A percentile compares a stretch with the other conserved stretches of the same genome.
Conservation (phyloP, 2,797 vertebrate genomes). For the Leptoclinus maculatus region DNA sequence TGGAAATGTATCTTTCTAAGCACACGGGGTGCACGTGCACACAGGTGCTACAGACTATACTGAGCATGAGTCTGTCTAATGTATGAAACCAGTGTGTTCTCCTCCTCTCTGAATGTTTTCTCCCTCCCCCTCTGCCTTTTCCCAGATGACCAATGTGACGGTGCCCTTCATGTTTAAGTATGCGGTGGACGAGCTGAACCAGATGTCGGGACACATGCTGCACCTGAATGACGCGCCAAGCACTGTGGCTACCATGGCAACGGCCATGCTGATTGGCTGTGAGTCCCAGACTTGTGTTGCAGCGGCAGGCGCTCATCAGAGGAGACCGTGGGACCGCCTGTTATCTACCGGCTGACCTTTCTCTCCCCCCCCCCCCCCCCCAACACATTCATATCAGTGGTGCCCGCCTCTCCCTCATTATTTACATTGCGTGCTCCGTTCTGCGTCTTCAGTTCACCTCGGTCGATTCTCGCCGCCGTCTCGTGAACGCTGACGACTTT, state of each 20-base stretch:
- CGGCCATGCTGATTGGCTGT: slow-evolving; percentile 96
- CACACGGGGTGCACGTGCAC: background rate
- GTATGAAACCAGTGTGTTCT: slow-evolving; percentile 43
- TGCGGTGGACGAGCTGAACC: slow-evolving; percentile 96
- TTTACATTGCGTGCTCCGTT: slow-evolving; percentile 65
- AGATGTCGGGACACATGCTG: slow-evolving; percentile 96
- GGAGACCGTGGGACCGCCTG: slow-evolving; percentile 75
- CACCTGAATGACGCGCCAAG: slow-evolving; percentile 93
- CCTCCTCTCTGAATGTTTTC: slow-evolving; percentile 35
- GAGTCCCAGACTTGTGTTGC: slow-evolving; percentile 86
- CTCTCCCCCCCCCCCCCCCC: slow-evolving; percentile 1
- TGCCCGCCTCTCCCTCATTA: slow-evolving; percentile 50
- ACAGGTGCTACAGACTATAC: slow-evolving; percentile 17
- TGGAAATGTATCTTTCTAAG: slow-evolving; percentile 10
- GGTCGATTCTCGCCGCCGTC: slow-evolving; percentile 43
- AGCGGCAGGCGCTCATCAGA: slow-evolving; percentile 78
- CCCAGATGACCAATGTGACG: slow-evolving; percentile 93
- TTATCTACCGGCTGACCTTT: slow-evolving; percentile 84
- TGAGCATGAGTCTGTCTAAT: slow-evolving; percentile 52
- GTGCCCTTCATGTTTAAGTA: slow-evolving; percentile 99
- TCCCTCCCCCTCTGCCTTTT: slow-evolving; percentile 19
- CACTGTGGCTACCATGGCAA: slow-evolving; percentile 96
- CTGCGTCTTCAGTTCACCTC: slow-evolving; percentile 48
- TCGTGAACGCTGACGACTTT: slow-evolving; percentile 36
- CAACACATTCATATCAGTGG: slow-evolving; percentile 76